phyloP scores from a whole-genome alignment of 2,888 invertebrate species.

The Magallana nippona region DNA sequence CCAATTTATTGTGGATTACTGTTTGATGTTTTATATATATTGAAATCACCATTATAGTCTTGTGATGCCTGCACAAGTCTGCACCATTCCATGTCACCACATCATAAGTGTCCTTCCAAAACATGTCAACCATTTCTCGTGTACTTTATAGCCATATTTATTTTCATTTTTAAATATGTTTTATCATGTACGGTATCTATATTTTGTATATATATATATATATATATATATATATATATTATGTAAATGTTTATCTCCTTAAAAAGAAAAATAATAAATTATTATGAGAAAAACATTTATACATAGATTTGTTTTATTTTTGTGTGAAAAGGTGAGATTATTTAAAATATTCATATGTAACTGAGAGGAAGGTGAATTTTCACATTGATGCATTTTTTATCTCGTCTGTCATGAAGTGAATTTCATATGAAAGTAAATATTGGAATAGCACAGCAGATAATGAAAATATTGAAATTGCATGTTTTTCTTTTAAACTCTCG shows the following conservation, averaged over 20 bases:
- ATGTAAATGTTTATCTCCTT: background rate
- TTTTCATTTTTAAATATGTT: constrained; percentile 9
- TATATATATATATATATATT: constrained; percentile 17
- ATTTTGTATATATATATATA: constrained; percentile 19
- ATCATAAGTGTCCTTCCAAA: constrained; percentile 4
- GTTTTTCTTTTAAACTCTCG: too few species aligned
- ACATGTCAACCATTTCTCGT: background rate
- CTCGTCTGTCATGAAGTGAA: too few species aligned
- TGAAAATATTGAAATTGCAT: too few species aligned
- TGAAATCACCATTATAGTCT: background rate
- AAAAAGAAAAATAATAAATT: background rate
- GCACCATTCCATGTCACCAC: constrained; percentile 9
- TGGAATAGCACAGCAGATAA: too few species aligned
- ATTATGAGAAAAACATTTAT: background rate
- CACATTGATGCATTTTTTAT: too few species aligned
- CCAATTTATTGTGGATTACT: background rate
- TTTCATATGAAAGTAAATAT: too few species aligned
- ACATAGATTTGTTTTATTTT: background rate
- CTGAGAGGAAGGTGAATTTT: too few species aligned
- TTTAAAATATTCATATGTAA: too few species aligned
- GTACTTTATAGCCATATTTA: background rate
- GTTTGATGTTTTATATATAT: background rate
- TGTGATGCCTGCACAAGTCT: background rate
- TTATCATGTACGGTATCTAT: background rate
- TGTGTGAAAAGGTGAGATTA: too few species aligned